These are phyloP conservation scores for Rana temporaria DNA, from an alignment of 2,113 vertebrate species.

Conservation along the genomic window DNA sequence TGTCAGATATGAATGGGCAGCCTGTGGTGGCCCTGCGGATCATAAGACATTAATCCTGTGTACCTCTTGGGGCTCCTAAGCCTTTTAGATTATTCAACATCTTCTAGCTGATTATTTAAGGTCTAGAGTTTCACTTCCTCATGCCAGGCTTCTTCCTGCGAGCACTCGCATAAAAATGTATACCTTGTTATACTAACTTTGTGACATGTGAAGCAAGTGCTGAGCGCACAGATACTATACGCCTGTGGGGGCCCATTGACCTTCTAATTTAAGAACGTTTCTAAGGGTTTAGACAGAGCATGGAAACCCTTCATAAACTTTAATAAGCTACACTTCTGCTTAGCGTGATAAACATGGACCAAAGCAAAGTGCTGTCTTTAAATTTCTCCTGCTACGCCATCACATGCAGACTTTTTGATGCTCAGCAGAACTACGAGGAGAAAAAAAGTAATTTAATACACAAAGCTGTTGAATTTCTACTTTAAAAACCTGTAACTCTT, in stretches of 20 bases:
- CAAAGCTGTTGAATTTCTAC: too few relatives aligned
- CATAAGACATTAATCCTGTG: not conserved
- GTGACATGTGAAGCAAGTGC: not conserved
- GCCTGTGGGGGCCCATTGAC: not conserved
- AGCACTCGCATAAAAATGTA: not conserved
- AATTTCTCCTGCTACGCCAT: not conserved
- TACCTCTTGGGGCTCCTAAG: slow-evolving; percentile 1
- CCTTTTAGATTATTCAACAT: not conserved
- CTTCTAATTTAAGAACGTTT: too few relatives aligned
- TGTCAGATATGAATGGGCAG: not conserved
- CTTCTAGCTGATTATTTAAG: not conserved
- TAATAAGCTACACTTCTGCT: not conserved
- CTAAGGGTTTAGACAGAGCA: not conserved
- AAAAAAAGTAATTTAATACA: too few relatives aligned
- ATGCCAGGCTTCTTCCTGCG: not conserved
- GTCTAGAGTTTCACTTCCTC: slow-evolving; percentile 25
- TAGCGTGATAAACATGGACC: not conserved
- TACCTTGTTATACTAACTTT: not conserved
- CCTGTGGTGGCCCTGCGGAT: not conserved
- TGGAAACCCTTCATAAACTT: not conserved
- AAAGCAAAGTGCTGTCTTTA: not conserved
- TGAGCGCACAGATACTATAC: not conserved
- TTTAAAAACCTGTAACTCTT: too few relatives aligned
- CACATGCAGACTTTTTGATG: too few relatives aligned
- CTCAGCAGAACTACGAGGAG: too few relatives aligned